Evolutionary conservation across 2,888 invertebrate species (phyloP), one percentile per base, ranked within the genome.

Genomic region (Sycophila texana): DNA sequence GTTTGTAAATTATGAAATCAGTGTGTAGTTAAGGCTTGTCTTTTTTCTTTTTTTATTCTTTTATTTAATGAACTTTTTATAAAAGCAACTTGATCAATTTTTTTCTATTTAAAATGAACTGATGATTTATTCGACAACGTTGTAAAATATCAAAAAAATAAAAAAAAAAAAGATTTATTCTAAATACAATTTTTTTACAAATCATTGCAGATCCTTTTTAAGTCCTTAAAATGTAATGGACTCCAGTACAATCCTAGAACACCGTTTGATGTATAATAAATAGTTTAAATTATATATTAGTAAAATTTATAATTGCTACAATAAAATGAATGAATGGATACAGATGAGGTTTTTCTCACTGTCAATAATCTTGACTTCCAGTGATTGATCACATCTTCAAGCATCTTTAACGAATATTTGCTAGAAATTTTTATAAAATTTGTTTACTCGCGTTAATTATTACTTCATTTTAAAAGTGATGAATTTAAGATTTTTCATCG

Each of bases 1-100:
- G 90, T 76, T 83, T 90, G 75, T 90, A 87, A 80, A 82, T 79
- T 73, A 26, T 49, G 20, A 18, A 47, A 66, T 18, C 18, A 30
- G 30, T 30, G 61, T 22, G 26, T 26, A 20, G 22, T 72, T 70
- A 61, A 20, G 63, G 14, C 61, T 72, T 55, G 30, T 22, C 79
- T 79, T 67, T 22, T 61, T 72, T 55, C 26, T 22, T 81, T 79
- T 71, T 74, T 12, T 74, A 80, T 66, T 73, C 53, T 55, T 78
- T 81, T 78, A 78, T 76, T 78, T 78, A 68, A 81, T 68, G 75
- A 78, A 58, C 20, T 76, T 80, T 76, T 68, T 72, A 75, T 65
- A 71, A 67, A 72, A 30, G 18, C 68, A 76, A 80, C 66, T 76
- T 76, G 22, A 26, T 63, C 57, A 68, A 14, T 58, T 71, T 22